These are phyloP conservation scores for Heliothis virescens DNA, from an alignment of 1,140 invertebrate species.

Conservation along the genomic window DNA sequence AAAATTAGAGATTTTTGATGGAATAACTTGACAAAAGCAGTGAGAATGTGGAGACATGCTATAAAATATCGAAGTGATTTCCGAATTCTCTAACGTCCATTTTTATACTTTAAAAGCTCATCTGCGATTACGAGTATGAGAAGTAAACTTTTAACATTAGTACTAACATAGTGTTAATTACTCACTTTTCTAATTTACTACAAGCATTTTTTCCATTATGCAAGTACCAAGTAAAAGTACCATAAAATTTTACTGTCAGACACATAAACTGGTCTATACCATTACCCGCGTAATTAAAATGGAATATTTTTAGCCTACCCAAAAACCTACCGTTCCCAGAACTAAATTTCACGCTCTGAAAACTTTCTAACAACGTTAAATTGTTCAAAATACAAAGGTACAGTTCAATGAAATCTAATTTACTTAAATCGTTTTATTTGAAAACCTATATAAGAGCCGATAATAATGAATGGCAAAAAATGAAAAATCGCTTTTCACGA, in stretches of 20 bases:
- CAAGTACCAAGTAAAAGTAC: background rate
- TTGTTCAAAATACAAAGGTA: background rate
- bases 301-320: background rate
- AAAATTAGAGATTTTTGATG: no score
- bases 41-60: no score
- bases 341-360: no score
- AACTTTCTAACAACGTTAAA: background rate
- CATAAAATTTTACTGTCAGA: constrained; percentile 1
- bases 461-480: constrained; percentile 65
- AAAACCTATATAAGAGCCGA: constrained; percentile 38
- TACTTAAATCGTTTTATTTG: constrained; percentile 37
- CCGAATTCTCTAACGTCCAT: no score
- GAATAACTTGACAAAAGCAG: background rate
- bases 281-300: background rate
- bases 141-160: no score
- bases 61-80: no score
- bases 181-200: no score
- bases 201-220: background rate
- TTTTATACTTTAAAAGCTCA: no score
- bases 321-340: no score
- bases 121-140: no score
- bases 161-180: no score
- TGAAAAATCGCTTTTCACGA: constrained; percentile 74
- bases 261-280: background rate
- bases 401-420: constrained; percentile 22